Evolutionary conservation across 2,888 invertebrate genomes (phyloP), one percentile per base, ranked within the genome.

Genomic region (Aporophyla nigra): DNA sequence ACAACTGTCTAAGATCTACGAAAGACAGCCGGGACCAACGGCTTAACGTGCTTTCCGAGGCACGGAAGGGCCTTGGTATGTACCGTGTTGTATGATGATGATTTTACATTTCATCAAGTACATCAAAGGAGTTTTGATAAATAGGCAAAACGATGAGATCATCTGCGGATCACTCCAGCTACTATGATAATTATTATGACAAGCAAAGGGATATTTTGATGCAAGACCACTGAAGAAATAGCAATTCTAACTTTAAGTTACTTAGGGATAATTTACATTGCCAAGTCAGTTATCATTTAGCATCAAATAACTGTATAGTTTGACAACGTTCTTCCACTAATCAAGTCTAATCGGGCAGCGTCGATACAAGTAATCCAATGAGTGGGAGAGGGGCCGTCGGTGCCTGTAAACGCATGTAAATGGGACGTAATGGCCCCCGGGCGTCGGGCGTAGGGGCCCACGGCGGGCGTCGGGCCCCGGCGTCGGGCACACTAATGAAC

Each of bases 381-480:
- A 91, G 83, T 62, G 80, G 61, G 78, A 75, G 82, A 76, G 76
- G 74, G 78, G 79, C 74, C 70, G 71, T 79, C 80, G 83, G 77
- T 71, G 83, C 69, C 75, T 62, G 79, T 83, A 86, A 84, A 88
- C 90, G 91, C 91, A 93, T 93, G 93, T 92, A 93, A 93, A 94
- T 93, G 91, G 75, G 80, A 84, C 89, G 87, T 92, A 92, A 92
- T 92, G 80, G 89, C 82, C 87, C 87, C 84, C 81, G 80, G 82
- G 81, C 83, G 78, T 77, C 78, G 61, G 83, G 71, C 63, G 83
- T 53, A 59, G 65, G 83, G 86, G 66, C 74, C 80, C 80, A 62
- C 24, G 71, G 43, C 65, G 24, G 56, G 53, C 71, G 78, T 56
- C 68, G 81, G 59, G 70, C 66, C 62, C 65, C 68, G 14, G 69